Conservation (phyloP, 92 coral and sea anemone species). For the Parazoanthus swiftii region DNA sequence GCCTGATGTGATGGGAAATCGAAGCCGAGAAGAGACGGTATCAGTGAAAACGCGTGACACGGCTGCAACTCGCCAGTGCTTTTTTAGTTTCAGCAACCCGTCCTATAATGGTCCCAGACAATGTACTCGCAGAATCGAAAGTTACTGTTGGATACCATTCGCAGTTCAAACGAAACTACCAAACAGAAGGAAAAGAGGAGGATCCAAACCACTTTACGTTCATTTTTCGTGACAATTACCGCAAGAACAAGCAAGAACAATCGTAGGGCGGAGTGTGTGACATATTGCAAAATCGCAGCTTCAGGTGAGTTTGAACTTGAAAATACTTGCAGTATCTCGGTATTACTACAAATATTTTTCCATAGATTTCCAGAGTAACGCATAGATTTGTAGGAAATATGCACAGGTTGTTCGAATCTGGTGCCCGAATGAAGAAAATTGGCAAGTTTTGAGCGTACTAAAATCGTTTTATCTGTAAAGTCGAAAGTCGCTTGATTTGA, state of each 20-base stretch:
- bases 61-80: too few relatives aligned
- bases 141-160: too few relatives aligned
- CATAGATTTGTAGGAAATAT: background rate
- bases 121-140: too few relatives aligned
- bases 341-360: background rate
- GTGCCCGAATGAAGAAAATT: background rate
- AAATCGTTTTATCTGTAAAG: background rate
- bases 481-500: slow-evolving; percentile 3
- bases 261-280: background rate
- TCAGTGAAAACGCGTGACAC: too few relatives aligned
- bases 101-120: too few relatives aligned
- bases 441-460: background rate
- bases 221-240: too few relatives aligned
- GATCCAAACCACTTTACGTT: too few relatives aligned
- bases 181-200: too few relatives aligned
- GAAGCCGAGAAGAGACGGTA: too few relatives aligned
- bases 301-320: background rate
- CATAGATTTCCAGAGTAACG: background rate
- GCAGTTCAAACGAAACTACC: too few relatives aligned
- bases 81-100: too few relatives aligned
- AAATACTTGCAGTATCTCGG: background rate
- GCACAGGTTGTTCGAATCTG: background rate
- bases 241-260: background rate
- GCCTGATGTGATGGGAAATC: too few relatives aligned
- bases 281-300: background rate